phyloP scores from a whole-genome alignment of 2,888 invertebrate species.

The Acrobasis repandana region DNA sequence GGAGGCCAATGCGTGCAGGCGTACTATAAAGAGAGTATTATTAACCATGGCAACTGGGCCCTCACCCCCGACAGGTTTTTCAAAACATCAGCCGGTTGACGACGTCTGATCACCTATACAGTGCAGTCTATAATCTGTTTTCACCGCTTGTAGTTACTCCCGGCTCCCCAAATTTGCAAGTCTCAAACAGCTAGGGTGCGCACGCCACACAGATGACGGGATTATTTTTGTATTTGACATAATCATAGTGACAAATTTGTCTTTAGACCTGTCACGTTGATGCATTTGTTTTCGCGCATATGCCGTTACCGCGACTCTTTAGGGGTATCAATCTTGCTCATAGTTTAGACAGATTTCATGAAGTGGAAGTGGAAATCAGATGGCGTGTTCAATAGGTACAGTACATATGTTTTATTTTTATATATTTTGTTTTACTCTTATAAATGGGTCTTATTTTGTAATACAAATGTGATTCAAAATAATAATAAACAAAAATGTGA shows the following conservation, averaged over 20 bases:
- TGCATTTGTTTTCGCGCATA: slow-evolving; percentile 54
- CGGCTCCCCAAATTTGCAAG: slow-evolving; percentile 75
- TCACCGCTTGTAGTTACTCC: slow-evolving; percentile 57
- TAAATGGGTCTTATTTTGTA: too few species aligned
- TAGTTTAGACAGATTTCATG: slow-evolving; percentile 7
- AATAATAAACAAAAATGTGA: too few species aligned
- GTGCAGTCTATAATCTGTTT: slow-evolving; percentile 70
- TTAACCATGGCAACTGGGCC: slow-evolving; percentile 76
- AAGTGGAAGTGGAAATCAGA: slow-evolving; percentile 5
- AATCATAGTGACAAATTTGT: slow-evolving; percentile 82
- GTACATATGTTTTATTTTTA: not conserved
- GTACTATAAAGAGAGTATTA: slow-evolving; percentile 66
- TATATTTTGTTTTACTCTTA: too few species aligned
- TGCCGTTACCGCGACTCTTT: slow-evolving; percentile 31
- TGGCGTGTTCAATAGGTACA: not conserved
- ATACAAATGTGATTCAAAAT: too few species aligned
- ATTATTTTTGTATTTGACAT: slow-evolving; percentile 83
- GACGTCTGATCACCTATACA: slow-evolving; percentile 77
- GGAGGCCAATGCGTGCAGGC: slow-evolving; percentile 45
- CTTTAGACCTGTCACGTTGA: slow-evolving; percentile 72
- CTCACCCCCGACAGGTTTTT: slow-evolving; percentile 65
- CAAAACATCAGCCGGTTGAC: slow-evolving; percentile 67
- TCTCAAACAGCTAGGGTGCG: slow-evolving; percentile 69
- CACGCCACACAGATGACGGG: slow-evolving; percentile 80
- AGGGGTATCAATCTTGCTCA: slow-evolving; percentile 4